Percentiles rank a stretch among this genome's conserved stretches.
phyloP scores from a whole-genome alignment of 1,140 invertebrate species.

The Bradynema listronoti region DNA sequence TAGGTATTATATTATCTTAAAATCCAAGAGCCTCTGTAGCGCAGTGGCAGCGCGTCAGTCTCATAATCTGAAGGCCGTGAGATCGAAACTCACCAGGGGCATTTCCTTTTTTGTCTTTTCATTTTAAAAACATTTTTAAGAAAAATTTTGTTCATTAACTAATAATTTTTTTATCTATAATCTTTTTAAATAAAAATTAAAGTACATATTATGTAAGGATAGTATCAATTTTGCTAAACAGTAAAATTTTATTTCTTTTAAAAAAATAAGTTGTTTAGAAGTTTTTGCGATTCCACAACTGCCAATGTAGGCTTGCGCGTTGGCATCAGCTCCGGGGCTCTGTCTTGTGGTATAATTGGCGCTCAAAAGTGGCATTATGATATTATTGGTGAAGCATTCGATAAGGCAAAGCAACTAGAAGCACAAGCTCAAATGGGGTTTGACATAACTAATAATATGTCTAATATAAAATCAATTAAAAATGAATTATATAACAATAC shows the following conservation, averaged over 20 bases:
- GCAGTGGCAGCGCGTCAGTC: conserved; percentile 13
- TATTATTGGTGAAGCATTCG: conserved; percentile 46
- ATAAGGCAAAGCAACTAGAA: conserved; percentile 44
- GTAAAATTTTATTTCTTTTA: conserved; percentile 17
- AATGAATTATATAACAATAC: too few relatives aligned
- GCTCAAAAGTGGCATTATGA: conserved; percentile 56
- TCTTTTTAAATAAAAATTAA: too few relatives aligned
- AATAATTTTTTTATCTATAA: too few relatives aligned
- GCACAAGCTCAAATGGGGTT: conserved; percentile 30
- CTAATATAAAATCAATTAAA: too few relatives aligned
- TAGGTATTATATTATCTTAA: too few relatives aligned
- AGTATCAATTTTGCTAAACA: too few relatives aligned
- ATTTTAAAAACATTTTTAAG: too few relatives aligned
- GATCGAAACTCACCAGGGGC: conserved; percentile 19
- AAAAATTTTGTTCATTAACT: too few relatives aligned
- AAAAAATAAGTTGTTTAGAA: conserved; percentile 29
- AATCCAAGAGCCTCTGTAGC: conserved; percentile 7
- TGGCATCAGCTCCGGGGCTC: conserved; percentile 45
- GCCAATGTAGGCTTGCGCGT: conserved; percentile 48
- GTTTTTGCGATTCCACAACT: conserved; percentile 51
- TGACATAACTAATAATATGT: too few relatives aligned
- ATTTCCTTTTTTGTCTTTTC: conserved; percentile 11
- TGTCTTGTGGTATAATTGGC: conserved; percentile 51
- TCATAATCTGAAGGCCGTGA: conserved; percentile 8
- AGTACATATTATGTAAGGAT: too few relatives aligned